phyloP scores from a whole-genome alignment of 2,888 invertebrate genomes.

The Platynereis dumerilii region DNA sequence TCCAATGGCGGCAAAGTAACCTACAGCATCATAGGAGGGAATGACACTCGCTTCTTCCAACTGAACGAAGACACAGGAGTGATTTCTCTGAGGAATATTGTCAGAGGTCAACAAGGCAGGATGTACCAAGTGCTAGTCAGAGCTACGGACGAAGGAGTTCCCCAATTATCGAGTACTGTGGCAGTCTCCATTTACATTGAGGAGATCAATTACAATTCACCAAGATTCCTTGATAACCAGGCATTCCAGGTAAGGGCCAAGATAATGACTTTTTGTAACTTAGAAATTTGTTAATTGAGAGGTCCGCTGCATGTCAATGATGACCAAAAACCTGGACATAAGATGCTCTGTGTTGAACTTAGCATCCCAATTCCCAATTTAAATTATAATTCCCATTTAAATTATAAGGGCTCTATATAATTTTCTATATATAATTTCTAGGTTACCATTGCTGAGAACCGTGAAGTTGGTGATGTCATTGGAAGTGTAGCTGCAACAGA shows the following conservation, averaged over 20 bases:
- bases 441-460: constrained; percentile 82
- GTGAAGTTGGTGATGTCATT: constrained; percentile 88
- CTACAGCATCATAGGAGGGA: constrained; percentile 66
- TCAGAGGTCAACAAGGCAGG: constrained; percentile 65
- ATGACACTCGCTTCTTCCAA: constrained; percentile 77
- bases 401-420: too few relatives aligned
- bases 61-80: constrained; percentile 77
- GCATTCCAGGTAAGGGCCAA: too few relatives aligned
- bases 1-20: constrained; percentile 45
- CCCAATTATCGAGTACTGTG: constrained; percentile 81
- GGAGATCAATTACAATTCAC: constrained; percentile 81
- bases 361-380: too few relatives aligned
- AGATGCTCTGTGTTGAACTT: too few relatives aligned
- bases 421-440: too few relatives aligned
- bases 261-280: too few relatives aligned
- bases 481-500: constrained; percentile 74
- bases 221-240: constrained; percentile 61
- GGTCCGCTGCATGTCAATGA: too few relatives aligned
- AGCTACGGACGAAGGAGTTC: constrained; percentile 87
- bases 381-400: too few relatives aligned
- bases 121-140: constrained; percentile 75
- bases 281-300: too few relatives aligned
- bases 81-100: constrained; percentile 72
- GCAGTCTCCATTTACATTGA: constrained; percentile 69
- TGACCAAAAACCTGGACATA: too few relatives aligned